Conservation (phyloP, 2,797 vertebrate genomes). For the Ctenochaetus hawaiiensis region DNA sequence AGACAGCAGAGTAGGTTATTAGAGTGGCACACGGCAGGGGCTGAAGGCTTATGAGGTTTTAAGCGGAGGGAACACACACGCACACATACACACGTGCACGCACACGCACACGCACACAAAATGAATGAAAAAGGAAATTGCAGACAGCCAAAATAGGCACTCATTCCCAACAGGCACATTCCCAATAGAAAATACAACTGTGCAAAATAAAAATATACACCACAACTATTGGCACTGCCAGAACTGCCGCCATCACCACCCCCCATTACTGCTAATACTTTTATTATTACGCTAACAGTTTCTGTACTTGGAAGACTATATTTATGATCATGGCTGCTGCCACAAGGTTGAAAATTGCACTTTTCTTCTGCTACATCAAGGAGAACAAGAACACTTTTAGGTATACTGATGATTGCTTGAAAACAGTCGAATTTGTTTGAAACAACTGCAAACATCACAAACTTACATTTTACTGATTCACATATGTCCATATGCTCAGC, state of each 20-base stretch:
- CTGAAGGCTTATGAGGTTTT: constrained; percentile 66
- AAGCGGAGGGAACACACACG: constrained; percentile 39
- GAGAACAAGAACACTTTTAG: background rate
- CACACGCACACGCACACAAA: constrained; percentile 10
- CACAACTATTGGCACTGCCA: background rate
- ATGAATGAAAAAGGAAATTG: constrained; percentile 20
- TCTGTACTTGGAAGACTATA: background rate
- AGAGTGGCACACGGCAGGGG: constrained; percentile 62
- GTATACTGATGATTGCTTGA: constrained; percentile 1
- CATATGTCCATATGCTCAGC: background rate
- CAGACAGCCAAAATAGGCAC: constrained; percentile 24
- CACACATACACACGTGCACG: constrained; percentile 21
- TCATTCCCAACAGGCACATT: constrained; percentile 6
- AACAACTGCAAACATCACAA: background rate
- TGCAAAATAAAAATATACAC: constrained; percentile 25
- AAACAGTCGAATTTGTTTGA: background rate
- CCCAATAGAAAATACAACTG: constrained; percentile 6
- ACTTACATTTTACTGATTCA: background rate
- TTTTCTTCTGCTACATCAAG: background rate
- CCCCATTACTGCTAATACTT: background rate
- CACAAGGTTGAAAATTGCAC: background rate
- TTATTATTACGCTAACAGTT: background rate
- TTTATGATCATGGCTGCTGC: background rate
- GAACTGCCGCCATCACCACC: background rate
- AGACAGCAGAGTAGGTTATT: constrained; percentile 78